Percentiles rank a stretch among this genome's conserved stretches.
Conservation (phyloP, 2,888 invertebrate genomes). For the Aleiodes alternator region DNA sequence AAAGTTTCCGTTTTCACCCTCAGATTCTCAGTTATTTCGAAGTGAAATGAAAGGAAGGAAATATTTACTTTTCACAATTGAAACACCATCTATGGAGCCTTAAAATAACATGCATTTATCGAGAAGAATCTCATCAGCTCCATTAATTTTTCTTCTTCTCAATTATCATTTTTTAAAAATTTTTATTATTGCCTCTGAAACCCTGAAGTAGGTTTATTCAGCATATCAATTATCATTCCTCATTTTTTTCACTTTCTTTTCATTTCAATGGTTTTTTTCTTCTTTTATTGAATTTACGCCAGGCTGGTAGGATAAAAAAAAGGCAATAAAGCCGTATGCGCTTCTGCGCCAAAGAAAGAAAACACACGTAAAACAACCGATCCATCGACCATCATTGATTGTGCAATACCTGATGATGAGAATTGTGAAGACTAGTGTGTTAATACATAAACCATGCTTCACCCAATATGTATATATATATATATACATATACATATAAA, state of each 20-base stretch:
- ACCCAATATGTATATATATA: neutral
- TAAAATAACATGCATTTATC: neutral
- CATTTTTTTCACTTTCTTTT: neutral
- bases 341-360: neutral
- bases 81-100: neutral
- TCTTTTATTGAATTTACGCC: constrained; percentile 9
- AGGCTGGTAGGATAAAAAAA: neutral
- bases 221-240: no score
- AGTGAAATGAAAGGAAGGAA: no score
- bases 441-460: neutral
- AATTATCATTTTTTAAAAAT: no score
- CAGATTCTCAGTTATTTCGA: neutral
- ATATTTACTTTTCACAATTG: neutral
- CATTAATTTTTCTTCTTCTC: neutral
- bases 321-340: constrained; percentile 1
- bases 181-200: no score
- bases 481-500: neutral
- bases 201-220: no score
- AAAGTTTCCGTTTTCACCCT: no score
- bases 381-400: constrained; percentile 9
- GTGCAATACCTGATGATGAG: neutral
- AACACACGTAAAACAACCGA: neutral
- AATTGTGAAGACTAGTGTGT: neutral
- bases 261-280: constrained; percentile 3
- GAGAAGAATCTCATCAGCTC: neutral